Conservation (phyloP, 2,797 vertebrate genomes). For the Cheirogaleus major region DNA sequence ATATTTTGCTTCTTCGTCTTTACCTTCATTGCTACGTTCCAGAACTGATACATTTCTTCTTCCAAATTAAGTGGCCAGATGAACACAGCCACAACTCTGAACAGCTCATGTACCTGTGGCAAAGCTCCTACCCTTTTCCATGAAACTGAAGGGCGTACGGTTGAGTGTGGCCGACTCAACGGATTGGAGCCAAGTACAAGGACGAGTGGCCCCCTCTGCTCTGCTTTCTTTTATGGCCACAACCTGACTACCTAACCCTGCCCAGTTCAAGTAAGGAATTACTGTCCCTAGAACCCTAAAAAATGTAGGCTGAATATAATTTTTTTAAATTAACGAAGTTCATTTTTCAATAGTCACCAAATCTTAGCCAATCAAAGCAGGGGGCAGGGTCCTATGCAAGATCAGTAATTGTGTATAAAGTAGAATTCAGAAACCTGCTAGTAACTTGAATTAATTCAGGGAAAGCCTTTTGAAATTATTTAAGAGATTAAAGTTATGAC, state of each 20-base stretch:
- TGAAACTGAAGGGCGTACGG: background rate
- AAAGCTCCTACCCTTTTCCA: background rate
- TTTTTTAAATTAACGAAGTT: background rate
- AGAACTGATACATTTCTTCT: conserved; percentile 36
- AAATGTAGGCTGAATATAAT: background rate
- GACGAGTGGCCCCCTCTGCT: background rate
- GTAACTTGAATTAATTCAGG: background rate
- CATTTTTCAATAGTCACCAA: conserved; percentile 45
- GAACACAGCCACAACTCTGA: background rate
- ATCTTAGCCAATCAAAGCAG: conserved; percentile 46
- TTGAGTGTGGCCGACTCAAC: background rate
- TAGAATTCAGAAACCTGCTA: conserved; percentile 23
- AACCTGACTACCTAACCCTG: background rate
- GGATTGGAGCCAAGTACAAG: background rate
- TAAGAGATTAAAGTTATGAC: background rate
- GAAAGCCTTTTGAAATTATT: background rate
- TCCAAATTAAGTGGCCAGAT: conserved; percentile 31
- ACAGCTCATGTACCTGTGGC: background rate
- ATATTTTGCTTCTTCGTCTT: conserved; percentile 37
- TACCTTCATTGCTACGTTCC: background rate
- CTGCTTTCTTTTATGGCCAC: background rate
- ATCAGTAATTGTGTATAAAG: background rate
- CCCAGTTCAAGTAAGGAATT: background rate
- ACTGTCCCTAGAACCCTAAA: background rate
- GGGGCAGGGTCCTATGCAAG: background rate